These are phyloP conservation scores for Pseudolycoriella hygida DNA, from an alignment of 2,888 invertebrate genomes.

Conservation along the genomic window DNA sequence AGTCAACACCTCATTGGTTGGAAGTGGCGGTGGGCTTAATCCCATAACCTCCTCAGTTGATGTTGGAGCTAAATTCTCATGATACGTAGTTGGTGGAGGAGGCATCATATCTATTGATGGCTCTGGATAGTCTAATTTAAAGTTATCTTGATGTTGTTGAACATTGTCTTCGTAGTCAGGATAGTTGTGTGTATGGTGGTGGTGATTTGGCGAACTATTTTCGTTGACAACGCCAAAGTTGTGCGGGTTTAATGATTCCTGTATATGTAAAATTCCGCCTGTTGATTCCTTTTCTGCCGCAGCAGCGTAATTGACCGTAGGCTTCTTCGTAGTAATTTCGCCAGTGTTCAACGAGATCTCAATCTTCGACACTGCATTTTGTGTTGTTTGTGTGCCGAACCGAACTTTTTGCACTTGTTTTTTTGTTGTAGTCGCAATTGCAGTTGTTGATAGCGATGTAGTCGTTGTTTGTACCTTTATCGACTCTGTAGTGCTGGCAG, in stretches of 20 bases:
- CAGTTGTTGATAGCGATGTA: background rate
- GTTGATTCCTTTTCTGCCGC: constrained; percentile 10
- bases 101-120: constrained; percentile 21
- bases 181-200: background rate
- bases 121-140: background rate
- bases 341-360: constrained; percentile 15
- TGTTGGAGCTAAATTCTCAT: constrained; percentile 1
- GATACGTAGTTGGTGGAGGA: constrained; percentile 16
- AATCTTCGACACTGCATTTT: background rate
- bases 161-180: constrained; percentile 1
- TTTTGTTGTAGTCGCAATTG: background rate
- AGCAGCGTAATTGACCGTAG: constrained; percentile 8
- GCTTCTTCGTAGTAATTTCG: constrained; percentile 14
- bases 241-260: constrained; percentile 17
- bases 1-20: background rate
- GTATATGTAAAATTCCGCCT: constrained; percentile 17
- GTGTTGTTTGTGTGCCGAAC: too few species aligned
- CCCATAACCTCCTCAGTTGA: constrained; percentile 31
- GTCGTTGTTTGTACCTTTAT: background rate
- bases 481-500: background rate
- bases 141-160: constrained; percentile 3
- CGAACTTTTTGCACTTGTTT: too few species aligned
- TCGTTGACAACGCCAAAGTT: constrained; percentile 15
- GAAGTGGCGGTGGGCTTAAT: constrained; percentile 35
- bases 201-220: background rate